Evolutionary conservation across 2,797 vertebrate genomes (phyloP).

Genomic region (Buceros bicornis): DNA sequence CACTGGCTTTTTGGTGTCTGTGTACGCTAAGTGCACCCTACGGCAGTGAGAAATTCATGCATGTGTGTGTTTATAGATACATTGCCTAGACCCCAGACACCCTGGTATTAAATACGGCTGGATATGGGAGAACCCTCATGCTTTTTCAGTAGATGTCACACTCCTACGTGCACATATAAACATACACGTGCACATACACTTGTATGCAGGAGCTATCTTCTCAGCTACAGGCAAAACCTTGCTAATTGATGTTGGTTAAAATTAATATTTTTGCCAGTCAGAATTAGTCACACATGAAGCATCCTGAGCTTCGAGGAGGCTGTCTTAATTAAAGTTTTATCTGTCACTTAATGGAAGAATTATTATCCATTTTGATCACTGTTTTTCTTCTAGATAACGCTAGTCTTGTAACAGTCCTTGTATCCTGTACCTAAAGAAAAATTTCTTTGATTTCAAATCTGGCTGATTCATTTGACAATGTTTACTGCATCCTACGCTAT

Average conservation of each 20-base stretch:
- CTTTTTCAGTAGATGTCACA: neutral
- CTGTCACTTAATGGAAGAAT: constrained; percentile 62
- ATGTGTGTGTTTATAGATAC: neutral
- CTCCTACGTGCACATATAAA: accelerated
- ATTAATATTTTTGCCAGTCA: constrained; percentile 60
- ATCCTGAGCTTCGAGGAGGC: neutral
- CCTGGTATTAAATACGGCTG: neutral
- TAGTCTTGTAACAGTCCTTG: neutral
- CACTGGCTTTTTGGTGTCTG: neutral
- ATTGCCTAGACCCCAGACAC: neutral
- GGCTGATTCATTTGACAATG: constrained; percentile 7
- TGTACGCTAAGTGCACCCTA: neutral
- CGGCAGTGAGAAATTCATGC: neutral
- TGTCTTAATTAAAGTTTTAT: constrained; percentile 66
- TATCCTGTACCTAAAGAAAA: constrained; percentile 5
- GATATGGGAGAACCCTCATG: neutral
- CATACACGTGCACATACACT: accelerated
- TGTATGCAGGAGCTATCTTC: neutral
- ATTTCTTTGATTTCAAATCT: constrained; percentile 22
- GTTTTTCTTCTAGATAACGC: constrained; percentile 11
- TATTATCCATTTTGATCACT: constrained; percentile 55
- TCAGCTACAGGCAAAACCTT: neutral
- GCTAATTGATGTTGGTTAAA: constrained; percentile 47
- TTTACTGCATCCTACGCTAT: neutral
- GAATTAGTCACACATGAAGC: constrained; percentile 22